Percentiles rank a stretch among this genome's conserved stretches.
Conservation (phyloP, 2,113 vertebrate genomes). For the Pterocles burchelli region DNA sequence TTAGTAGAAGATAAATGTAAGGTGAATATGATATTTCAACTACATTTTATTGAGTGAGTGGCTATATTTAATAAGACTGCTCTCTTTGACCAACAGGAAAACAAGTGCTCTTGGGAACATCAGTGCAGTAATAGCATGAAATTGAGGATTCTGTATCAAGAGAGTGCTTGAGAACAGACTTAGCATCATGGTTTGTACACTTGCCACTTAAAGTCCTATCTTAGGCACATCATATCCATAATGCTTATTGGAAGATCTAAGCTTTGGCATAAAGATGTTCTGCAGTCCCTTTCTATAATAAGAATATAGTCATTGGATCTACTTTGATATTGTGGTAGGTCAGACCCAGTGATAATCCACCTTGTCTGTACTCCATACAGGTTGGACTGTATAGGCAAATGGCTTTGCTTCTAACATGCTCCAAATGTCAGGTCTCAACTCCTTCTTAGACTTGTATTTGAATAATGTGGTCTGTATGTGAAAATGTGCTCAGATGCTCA, state of each 20-base stretch:
- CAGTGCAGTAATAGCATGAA: background rate
- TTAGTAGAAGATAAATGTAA: conserved; percentile 22
- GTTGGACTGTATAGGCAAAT: background rate
- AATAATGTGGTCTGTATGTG: accelerated
- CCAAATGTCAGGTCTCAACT: background rate
- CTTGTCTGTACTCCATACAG: background rate
- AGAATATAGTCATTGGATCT: background rate
- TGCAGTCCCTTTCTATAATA: background rate
- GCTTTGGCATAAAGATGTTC: background rate
- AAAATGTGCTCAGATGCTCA: background rate
- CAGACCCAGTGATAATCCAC: background rate
- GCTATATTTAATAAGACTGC: conserved; percentile 30
- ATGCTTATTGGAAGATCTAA: accelerated
- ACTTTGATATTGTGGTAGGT: background rate
- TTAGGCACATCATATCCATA: background rate
- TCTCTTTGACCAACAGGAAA: background rate
- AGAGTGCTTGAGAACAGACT: background rate
- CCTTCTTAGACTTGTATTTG: background rate
- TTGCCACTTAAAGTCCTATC: background rate
- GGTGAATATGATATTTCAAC: conserved; percentile 2
- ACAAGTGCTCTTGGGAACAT: background rate
- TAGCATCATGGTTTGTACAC: background rate
- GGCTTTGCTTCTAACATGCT: background rate
- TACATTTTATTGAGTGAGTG: background rate
- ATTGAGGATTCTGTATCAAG: background rate